Base-by-base conservation (phyloP, 2,888 invertebrate genomes). In the Tillus elongatus region DNA sequence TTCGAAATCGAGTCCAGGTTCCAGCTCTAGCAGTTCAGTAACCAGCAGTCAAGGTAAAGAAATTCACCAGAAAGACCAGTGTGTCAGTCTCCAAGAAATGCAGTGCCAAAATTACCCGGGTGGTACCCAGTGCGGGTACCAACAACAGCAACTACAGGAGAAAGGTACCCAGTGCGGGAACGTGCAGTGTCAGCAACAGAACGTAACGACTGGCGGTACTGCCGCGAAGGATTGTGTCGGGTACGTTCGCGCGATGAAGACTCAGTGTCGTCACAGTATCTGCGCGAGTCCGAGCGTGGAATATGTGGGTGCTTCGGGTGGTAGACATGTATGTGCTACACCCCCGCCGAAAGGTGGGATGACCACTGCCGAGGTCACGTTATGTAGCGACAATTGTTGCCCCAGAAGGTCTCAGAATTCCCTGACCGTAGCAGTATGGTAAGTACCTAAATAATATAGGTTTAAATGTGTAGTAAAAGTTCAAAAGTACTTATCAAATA, bases 231-330 rank as follows among this genome's bases (percentile, higher is more conserved):
- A n/a, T n/a, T n/a, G n/a, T n/a, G n/a, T n/a, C n/a, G n/a, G n/a
- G n/a, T n/a, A n/a, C 41, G 44, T 52, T 41, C 49, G 51, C 32
- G 51, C 45, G 26, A 50, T 47, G 6, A 49, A 55, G 46, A 42
- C 47, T 40, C 52, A 60, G 44, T 64, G 64, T 40, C 53, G 65
- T 37, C 64, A 66, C 66, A 73, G 59, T 64, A 71, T 63, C 13
- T 73, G 70, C 48, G 57, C 62, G 35, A 61, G 59, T 44, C 58
- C 64, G 31, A 57, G 63, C 42, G 65, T 68, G 15, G 77, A 78
- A 57, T 79, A 77, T 58, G 75, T 77, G 50, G 77, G 76, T 15
- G 73, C 73, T 26, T 74, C 74, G 44, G 77, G 76, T 15, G 77
- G 77, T 3, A 66, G 79, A 38, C 70, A 74, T 46, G 63, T 66